Conservation (phyloP, 2,888 invertebrate genomes). For the Lordiphosa andalusiaca region DNA sequence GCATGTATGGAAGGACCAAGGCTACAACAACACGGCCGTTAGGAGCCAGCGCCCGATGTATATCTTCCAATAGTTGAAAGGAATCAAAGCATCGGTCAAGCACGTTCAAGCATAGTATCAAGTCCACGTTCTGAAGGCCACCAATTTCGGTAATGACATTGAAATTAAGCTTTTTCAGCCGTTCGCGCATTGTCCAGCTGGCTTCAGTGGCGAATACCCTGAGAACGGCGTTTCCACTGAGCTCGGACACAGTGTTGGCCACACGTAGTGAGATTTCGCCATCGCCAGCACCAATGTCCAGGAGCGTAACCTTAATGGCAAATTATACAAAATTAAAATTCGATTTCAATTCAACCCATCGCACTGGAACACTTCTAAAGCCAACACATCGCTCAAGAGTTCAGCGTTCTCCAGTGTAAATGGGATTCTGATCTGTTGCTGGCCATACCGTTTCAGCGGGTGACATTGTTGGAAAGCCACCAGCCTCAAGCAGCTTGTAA, state of each 20-base stretch:
- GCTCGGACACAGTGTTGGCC: conserved; percentile 81
- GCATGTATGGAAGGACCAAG: conserved; percentile 94
- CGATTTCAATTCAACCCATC: conserved; percentile 2
- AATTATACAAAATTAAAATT: not conserved
- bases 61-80: conserved; percentile 87
- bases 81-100: conserved; percentile 96
- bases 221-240: conserved; percentile 81
- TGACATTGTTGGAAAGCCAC: conserved; percentile 67
- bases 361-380: no score
- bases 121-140: conserved; percentile 75
- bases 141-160: conserved; percentile 77
- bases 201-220: conserved; percentile 94
- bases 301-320: conserved; percentile 80
- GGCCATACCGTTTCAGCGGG: conserved; percentile 55
- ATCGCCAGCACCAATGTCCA: conserved; percentile 98
- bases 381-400: no score
- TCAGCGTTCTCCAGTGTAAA: no score
- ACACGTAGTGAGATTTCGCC: conserved; percentile 94
- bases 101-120: conserved; percentile 89
- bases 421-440: no score
- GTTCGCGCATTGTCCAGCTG: conserved; percentile 92
- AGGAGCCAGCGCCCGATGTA: conserved; percentile 86
- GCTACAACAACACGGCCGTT: conserved; percentile 91
- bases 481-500: conserved; percentile 77
- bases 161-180: conserved; percentile 84